Conservation (phyloP, 2,888 invertebrate genomes). For the Drosophila peninsularis region DNA sequence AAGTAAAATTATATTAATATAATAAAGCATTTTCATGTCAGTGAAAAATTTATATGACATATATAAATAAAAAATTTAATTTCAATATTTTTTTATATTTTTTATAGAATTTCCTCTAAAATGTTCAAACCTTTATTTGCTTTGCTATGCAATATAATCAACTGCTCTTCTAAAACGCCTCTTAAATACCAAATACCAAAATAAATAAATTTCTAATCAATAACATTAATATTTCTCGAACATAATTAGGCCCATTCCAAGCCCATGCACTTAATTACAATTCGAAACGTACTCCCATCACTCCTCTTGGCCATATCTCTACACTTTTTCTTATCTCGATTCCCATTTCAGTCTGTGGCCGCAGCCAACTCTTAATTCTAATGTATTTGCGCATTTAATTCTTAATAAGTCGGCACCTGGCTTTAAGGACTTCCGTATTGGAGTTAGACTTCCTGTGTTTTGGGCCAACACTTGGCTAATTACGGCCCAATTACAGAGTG, state of each 20-base stretch:
- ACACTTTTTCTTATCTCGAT: background rate
- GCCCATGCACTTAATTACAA: background rate
- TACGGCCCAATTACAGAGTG: conserved; percentile 70
- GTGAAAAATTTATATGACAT: no score
- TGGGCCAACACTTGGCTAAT: conserved; percentile 60
- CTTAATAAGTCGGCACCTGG: conserved; percentile 37
- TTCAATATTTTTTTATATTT: no score
- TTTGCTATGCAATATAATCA: background rate
- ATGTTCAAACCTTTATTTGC: no score
- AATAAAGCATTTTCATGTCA: no score
- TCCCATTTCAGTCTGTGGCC: background rate
- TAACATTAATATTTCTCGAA: background rate
- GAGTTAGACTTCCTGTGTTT: conserved; percentile 6
- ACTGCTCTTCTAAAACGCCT: background rate
- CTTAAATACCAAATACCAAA: background rate
- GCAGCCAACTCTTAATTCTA: conserved; percentile 6
- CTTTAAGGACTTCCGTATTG: conserved; percentile 23
- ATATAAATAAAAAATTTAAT: no score
- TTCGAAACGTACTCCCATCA: background rate
- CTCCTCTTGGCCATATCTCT: background rate
- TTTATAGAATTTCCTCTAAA: no score
- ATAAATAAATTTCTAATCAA: background rate
- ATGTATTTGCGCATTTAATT: conserved; percentile 44
- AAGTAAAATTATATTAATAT: no score
- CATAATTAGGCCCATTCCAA: background rate